Conservation (phyloP, 2,888 invertebrate genomes). For the Cheilosia impressa region DNA sequence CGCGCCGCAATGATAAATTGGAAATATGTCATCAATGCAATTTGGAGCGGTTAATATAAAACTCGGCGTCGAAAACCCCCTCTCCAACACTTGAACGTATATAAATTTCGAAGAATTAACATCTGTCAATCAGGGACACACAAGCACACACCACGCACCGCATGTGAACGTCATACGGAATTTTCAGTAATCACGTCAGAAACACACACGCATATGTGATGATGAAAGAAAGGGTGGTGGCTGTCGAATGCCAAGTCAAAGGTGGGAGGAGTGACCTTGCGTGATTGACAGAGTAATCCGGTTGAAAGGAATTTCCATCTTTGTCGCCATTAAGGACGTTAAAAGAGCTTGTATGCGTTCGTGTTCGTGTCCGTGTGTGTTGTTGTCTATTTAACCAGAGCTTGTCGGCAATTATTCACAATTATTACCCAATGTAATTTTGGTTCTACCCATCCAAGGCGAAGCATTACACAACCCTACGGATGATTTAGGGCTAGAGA, state of each 20-base stretch:
- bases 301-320: conserved; percentile 56
- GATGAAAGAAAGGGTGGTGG: conserved; percentile 27
- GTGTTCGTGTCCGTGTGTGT: not conserved
- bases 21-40: conserved; percentile 65
- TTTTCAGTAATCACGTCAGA: conserved; percentile 61
- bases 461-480: no score
- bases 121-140: conserved; percentile 64
- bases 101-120: conserved; percentile 62
- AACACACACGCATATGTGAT: conserved; percentile 30
- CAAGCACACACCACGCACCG: conserved; percentile 12
- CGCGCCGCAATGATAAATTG: conserved; percentile 39
- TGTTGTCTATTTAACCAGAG: conserved; percentile 11
- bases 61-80: conserved; percentile 41
- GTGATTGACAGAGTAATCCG: conserved; percentile 62
- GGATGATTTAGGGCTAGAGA: no score
- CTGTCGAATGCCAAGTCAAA: conserved; percentile 44
- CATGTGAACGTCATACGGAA: conserved; percentile 47
- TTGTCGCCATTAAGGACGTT: conserved; percentile 44
- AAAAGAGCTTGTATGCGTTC: conserved; percentile 1
- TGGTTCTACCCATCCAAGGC: no score
- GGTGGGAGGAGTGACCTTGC: conserved; percentile 66
- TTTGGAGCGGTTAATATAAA: conserved; percentile 61
- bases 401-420: conserved; percentile 43
- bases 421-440: conserved; percentile 5
- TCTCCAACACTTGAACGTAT: conserved; percentile 30